Evolutionary conservation across 2,797 vertebrate species (phyloP), one percentile per base, ranked within the genome.

Genomic region (Adrianichthys oophorus): DNA sequence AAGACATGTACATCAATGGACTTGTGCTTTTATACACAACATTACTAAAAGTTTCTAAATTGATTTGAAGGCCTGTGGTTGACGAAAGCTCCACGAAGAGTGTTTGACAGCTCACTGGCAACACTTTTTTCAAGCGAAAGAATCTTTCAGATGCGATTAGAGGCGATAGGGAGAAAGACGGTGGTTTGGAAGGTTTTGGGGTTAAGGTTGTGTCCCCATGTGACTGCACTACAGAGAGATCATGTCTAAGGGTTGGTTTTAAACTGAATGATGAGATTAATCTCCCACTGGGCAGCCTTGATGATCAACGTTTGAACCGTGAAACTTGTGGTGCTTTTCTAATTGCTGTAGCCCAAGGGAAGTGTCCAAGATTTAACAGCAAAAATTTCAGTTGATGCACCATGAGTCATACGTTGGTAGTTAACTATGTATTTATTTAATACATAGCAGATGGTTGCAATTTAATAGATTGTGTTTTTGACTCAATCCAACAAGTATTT

Each of bases 1-100:
- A 84, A 87, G 85, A 90, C 87, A 79, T 86, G 86, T 70, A 88
- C 78, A 83, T 89, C 85, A 87, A 87, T 88, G 79, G 76, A 68
- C 82, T 75, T 48, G 47, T 69, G 74, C 81, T 79, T 78, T 85
- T 76, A 68, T 76, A 81, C 74, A 82, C 64, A 77, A 69, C 85
- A 74, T 85, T 85, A 78, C 78, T 72, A 76, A 85, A 81, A 85
- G 63, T 64, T 82, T 88, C 79, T 3, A 81, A 83, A 91, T 85
- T 82, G 85, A 89, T 86, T 88, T 79, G 72, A 64, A 78, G 83
- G 74, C 84, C 80, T 83, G 83, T 65, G 84, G 85, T 75, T 82
- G 84, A 86, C 76, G 68, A 69, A 78, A 85, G 82, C 65, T 87
- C 75, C 82, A 89, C 89, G 85, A 53, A 5, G 71, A 69, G 65